Evolutionary conservation across 2,113 vertebrate genomes (phyloP), one percentile per base, ranked within the genome.

Genomic region (Ptilorrhoa leucosticta): DNA sequence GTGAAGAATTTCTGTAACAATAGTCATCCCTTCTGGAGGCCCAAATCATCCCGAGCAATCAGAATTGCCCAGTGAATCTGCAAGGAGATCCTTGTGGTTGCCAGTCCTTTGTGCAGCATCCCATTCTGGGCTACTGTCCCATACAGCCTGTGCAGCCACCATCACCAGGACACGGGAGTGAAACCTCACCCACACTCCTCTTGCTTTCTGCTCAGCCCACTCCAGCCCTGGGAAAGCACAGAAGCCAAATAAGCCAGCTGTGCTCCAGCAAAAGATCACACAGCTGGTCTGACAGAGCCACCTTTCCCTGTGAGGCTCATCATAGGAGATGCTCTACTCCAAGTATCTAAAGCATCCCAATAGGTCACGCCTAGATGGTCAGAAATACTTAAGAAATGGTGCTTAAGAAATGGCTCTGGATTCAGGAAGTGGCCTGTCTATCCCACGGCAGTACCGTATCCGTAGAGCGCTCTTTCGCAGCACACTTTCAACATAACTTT

Each of bases 401-500:
- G 31, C 23, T n/a, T 28, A 66, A 26, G 35, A 28, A 24, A 11
- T 15, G 58, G 54, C 47, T 60, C 9, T 20, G 69, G 60, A 31
- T 13, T 26, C 24, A 26, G 26, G 30, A 39, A 65, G 68, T 0
- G 9, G 31, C n/a, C 26, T 75, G 31, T 30, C 15, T 37, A 7
- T 44, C 61, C 31, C 65, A 5, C 2, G 15, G 13, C n/a, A 68
- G 91, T 97, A 99, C 99, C 99, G 97, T 86, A 99, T 96, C 16
- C 96, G 93, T 4, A 97, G 93, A 7, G 98, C 97, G 3, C 95
- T 97, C 84, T 86, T 98, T 83, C 10, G 94, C 63, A 99, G 96
- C 15, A 94, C 11, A 2, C 93, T 95, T 39, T 98, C 97, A 30
- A 97, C 63, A 1, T 85, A 87, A 27, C 83, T 27, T 15, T 98